phyloP scores from a whole-genome alignment of 2,888 invertebrate species.

The Athalia cordata region DNA sequence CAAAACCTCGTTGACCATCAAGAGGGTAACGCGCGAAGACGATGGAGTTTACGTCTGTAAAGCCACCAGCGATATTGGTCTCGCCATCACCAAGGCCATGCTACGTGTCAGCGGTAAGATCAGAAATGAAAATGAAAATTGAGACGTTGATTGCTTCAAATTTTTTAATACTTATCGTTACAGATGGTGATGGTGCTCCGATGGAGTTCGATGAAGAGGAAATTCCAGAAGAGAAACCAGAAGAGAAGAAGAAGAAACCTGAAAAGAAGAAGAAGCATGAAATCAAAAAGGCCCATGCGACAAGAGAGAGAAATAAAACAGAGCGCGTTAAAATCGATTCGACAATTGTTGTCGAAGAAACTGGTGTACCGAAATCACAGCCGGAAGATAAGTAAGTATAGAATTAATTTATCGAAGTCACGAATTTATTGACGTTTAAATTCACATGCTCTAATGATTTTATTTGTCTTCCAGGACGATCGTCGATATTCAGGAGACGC shows the following conservation, averaged over 20 bases:
- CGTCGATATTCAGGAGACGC: conserved; percentile 75
- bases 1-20: conserved; percentile 81
- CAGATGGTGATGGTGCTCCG: conserved; percentile 74
- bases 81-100: conserved; percentile 86
- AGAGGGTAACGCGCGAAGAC: conserved; percentile 79
- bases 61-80: conserved; percentile 89
- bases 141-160: background rate
- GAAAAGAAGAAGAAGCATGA: conserved; percentile 67
- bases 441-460: background rate
- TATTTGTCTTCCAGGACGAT: conserved; percentile 69
- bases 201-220: conserved; percentile 69
- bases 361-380: conserved; percentile 59
- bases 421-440: conserved; percentile 60
- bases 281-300: conserved; percentile 74
- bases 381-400: conserved; percentile 67
- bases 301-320: conserved; percentile 73
- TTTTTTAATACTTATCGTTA: conserved; percentile 66
- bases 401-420: conserved; percentile 59
- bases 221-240: conserved; percentile 58
- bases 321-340: conserved; percentile 75
- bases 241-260: conserved; percentile 56
- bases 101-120: conserved; percentile 78
- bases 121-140: background rate
- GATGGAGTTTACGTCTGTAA: conserved; percentile 89
- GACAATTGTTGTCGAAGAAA: conserved; percentile 63